Base-by-base conservation (phyloP, 2,888 invertebrate genomes). In the Lithophane leautieri region DNA sequence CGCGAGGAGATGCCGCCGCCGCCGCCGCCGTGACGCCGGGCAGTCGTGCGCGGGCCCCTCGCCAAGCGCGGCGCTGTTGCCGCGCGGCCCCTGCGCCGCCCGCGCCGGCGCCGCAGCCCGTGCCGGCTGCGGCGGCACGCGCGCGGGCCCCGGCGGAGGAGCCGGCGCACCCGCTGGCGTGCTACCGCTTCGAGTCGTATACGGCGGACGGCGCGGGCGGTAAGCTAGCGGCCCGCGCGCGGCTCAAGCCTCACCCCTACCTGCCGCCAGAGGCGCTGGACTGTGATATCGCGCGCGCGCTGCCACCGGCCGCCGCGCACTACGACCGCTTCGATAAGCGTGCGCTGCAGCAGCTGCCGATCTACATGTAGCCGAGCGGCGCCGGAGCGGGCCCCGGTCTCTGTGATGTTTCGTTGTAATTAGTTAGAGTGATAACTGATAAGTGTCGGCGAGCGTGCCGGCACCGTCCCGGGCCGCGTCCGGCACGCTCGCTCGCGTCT, bases 241-340 rank as follows among this genome's bases (percentile, higher is more conserved):
- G 93, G 52, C 90, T 92, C 79, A 93, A 92, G 92, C 91, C 93
- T 89, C 94, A 93, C 86, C 94, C 94, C 65, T 94, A 93, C 92
- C 90, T 91, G 91, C 90, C 91, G 79, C 84, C 88, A 65, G 92
- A 90, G 88, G 89, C 89, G 87, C 92, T 94, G 91, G 94, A 95
- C 94, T 95, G 96, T 94, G 96, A 95, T 94, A 94, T 95, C 66
- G 94, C 93, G 91, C 95, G 94, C 89, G 94, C 92, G 91, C 93
- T 94, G 92, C 93, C 94, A 89, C 92, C 93, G 83, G 91, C 93
- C 88, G 91, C 91, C 88, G 90, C 91, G 91, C 94, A 92, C 92
- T 95, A 93, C 92, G 96, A 96, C 86, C 96, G 96, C 92, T 95
- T 95, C 92, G 96, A 95, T 94, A 95, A 95, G 94, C 95, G 96